These are phyloP conservation scores for Salminus brasiliensis DNA, from an alignment of 2,113 vertebrate genomes.

Conservation along the genomic window DNA sequence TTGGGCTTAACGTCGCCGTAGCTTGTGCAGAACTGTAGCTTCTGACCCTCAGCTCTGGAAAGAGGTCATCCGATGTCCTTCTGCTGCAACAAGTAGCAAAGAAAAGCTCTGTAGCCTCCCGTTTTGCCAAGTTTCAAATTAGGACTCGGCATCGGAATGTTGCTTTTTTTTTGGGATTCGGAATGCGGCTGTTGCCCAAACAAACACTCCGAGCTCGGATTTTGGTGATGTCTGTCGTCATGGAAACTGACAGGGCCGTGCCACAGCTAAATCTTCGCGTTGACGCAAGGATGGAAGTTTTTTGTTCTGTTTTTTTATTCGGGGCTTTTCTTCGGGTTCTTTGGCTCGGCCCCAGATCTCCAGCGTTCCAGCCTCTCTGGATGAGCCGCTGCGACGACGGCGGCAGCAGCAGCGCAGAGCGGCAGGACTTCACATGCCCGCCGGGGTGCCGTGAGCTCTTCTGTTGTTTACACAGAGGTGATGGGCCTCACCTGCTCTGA, in stretches of 20 bases:
- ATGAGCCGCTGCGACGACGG: not conserved
- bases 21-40: not conserved
- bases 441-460: slow-evolving; percentile 41
- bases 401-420: not conserved
- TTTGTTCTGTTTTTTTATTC: not conserved
- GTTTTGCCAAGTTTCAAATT: slow-evolving; percentile 5
- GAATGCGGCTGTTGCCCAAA: slow-evolving; percentile 33
- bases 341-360: slow-evolving; percentile 47
- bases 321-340: no score
- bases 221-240: slow-evolving; percentile 22
- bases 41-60: not conserved
- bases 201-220: slow-evolving; percentile 13
- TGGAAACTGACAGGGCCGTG: slow-evolving; percentile 28
- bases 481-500: not conserved
- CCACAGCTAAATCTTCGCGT: slow-evolving; percentile 10
- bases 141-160: slow-evolving; percentile 10
- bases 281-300: not conserved
- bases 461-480: slow-evolving; percentile 10
- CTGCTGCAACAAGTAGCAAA: not conserved
- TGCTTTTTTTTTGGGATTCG: slow-evolving; percentile 34
- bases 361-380: not conserved
- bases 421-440: slow-evolving; percentile 12
- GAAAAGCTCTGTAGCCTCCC: not conserved
- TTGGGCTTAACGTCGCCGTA: no score
- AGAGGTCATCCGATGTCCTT: not conserved